phyloP scores from a whole-genome alignment of 1,140 invertebrate species.

The Cyclina sinensis region DNA sequence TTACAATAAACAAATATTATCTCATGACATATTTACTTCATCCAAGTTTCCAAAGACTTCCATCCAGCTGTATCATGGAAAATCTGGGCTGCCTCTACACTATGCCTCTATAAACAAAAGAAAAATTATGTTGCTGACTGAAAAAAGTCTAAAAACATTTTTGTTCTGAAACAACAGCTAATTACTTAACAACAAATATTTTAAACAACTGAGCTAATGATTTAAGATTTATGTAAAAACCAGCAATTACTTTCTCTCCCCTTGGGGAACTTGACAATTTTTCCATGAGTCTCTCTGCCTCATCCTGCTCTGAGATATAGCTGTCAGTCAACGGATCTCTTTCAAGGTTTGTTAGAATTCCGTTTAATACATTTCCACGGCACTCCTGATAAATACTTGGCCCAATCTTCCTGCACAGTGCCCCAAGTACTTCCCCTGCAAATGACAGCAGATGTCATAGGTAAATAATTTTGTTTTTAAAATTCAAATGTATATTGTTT shows the following conservation, averaged over 20 bases:
- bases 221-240: too few species aligned
- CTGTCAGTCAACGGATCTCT: constrained; percentile 70
- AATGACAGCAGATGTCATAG: constrained; percentile 10
- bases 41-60: constrained; percentile 89
- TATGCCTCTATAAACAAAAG: constrained; percentile 79
- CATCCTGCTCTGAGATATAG: constrained; percentile 22
- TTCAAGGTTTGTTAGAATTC: constrained; percentile 87
- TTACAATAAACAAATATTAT: too few species aligned
- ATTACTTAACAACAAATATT: too few species aligned
- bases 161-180: too few species aligned
- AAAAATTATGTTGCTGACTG: too few species aligned
- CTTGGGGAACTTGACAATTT: constrained; percentile 64
- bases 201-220: too few species aligned
- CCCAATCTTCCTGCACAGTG: constrained; percentile 85
- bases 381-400: constrained; percentile 84
- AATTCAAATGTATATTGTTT: too few species aligned
- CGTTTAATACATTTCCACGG: constrained; percentile 83
- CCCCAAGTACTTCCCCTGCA: constrained; percentile 87
- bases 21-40: constrained; percentile 86
- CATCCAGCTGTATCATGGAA: constrained; percentile 89
- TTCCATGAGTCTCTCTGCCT: constrained; percentile 57
- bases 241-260: constrained; percentile 60
- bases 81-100: constrained; percentile 86
- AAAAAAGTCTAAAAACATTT: too few species aligned
- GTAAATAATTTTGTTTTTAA: too few species aligned